Conservation (phyloP, 2,797 vertebrate genomes). For the Hydrolagus colliei region DNA sequence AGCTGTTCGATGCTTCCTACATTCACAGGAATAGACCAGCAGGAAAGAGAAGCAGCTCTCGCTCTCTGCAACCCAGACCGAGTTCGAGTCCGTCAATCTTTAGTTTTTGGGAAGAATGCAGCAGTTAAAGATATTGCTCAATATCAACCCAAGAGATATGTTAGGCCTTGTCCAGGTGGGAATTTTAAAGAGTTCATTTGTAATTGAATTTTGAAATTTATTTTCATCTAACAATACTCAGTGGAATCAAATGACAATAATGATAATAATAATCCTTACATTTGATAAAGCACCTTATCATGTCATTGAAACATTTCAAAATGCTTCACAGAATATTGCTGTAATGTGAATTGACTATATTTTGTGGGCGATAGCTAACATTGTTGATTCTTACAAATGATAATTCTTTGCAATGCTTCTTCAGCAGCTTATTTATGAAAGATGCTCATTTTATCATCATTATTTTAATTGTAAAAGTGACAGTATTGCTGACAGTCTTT, state of each 20-base stretch:
- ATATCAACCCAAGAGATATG: not conserved
- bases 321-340: too few relatives aligned
- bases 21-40: slow-evolving; percentile 55
- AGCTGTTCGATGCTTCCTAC: not conserved
- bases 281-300: too few relatives aligned
- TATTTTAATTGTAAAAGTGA: not conserved
- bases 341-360: too few relatives aligned
- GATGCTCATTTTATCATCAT: not conserved
- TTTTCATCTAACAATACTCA: not conserved
- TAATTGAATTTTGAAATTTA: not conserved
- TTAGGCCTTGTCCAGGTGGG: not conserved
- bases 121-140: slow-evolving; percentile 25
- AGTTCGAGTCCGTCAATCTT: slow-evolving; percentile 48
- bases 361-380: too few relatives aligned
- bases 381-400: too few relatives aligned
- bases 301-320: too few relatives aligned
- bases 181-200: not conserved
- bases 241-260: not conserved
- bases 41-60: slow-evolving; percentile 57
- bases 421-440: not conserved
- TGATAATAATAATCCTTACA: too few relatives aligned
- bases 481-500: not conserved
- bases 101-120: slow-evolving; percentile 58
- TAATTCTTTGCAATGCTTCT: too few relatives aligned
- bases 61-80: slow-evolving; percentile 46